Evolutionary conservation across 2,113 vertebrate genomes (phyloP).

Genomic region (Coturnix japonica): DNA sequence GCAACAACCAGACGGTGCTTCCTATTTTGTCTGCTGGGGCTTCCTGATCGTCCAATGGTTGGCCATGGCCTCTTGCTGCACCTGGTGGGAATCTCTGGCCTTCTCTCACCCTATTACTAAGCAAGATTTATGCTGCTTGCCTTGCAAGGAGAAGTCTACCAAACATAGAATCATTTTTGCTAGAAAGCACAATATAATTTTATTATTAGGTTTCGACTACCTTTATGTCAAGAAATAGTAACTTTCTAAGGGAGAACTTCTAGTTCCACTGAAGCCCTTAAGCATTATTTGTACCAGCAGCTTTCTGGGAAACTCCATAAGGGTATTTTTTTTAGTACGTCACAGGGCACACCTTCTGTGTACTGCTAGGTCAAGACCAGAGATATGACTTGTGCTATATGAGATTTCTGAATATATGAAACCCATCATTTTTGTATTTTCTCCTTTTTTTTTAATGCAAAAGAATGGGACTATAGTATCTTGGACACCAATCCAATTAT

Average conservation of each 20-base stretch:
- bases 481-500: background rate
- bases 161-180: background rate
- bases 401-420: conserved; percentile 24
- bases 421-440: background rate
- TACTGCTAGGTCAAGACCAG: background rate
- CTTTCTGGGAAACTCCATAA: background rate
- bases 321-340: background rate
- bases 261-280: background rate
- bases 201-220: background rate
- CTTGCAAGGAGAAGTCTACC: background rate
- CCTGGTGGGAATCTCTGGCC: background rate
- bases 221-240: background rate
- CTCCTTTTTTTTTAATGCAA: background rate
- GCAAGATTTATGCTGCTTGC: background rate
- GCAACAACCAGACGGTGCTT: background rate
- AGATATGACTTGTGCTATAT: background rate
- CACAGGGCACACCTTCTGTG: background rate
- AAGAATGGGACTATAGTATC: background rate
- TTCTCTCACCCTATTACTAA: background rate
- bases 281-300: background rate
- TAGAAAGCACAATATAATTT: background rate
- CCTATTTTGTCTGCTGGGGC: background rate
- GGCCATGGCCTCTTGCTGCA: background rate
- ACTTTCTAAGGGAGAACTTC: background rate
- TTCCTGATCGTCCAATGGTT: background rate